phyloP scores from a whole-genome alignment of 2,113 vertebrate species.

The Carlito syrichta region DNA sequence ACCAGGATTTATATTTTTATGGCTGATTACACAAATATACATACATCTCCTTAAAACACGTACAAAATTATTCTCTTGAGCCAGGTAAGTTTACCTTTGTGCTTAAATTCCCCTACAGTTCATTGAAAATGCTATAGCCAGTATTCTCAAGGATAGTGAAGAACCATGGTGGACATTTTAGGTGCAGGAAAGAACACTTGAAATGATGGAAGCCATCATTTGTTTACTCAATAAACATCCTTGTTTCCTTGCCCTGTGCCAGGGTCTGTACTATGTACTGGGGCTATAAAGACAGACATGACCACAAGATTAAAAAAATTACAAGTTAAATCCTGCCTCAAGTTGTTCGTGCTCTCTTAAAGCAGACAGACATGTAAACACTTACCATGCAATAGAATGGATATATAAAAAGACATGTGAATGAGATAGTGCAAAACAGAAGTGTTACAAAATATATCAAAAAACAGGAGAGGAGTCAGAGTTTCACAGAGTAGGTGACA shows the following conservation, averaged over 20 bases:
- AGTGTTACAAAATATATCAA: neutral
- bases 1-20: neutral
- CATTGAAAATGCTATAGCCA: neutral
- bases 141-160: neutral
- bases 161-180: neutral
- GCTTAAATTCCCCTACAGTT: neutral
- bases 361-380: neutral
- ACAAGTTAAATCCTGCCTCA: neutral
- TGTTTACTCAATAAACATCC: neutral
- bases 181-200: neutral
- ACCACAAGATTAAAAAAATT: neutral
- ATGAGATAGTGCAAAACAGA: neutral
- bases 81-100: neutral
- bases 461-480: neutral
- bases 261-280: neutral
- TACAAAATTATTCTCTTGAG: conserved; percentile 17
- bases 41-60: neutral
- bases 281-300: neutral
- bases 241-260: neutral
- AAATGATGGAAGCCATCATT: neutral
- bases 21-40: neutral
- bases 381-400: neutral
- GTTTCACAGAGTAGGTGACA: neutral
- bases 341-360: neutral
- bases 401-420: neutral